These are phyloP conservation scores for Chymomyza procnemis DNA, from an alignment of 2,888 invertebrate genomes.

Conservation along the genomic window DNA sequence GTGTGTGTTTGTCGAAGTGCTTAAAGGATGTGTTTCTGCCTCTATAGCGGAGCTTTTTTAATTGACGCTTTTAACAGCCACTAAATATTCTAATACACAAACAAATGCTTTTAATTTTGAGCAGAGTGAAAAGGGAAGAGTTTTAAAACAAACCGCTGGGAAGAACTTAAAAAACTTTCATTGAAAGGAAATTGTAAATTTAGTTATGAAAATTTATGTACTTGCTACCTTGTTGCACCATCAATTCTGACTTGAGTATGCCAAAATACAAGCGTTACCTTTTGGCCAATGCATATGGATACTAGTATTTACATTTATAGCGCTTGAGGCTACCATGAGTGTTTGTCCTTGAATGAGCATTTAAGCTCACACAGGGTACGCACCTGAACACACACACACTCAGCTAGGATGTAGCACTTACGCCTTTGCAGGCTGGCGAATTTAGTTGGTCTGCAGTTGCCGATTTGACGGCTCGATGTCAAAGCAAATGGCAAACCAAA, in stretches of 20 bases:
- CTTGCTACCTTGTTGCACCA: no score
- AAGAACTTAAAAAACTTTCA: no score
- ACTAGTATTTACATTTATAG: constrained; percentile 68
- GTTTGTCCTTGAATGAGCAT: no score
- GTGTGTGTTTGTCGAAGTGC: background rate
- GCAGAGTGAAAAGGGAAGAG: no score
- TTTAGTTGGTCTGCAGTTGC: background rate
- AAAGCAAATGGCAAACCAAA: constrained; percentile 23
- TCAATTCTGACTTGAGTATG: no score
- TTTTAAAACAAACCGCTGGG: no score
- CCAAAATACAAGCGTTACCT: no score
- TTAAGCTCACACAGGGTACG: constrained; percentile 4
- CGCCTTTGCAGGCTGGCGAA: background rate
- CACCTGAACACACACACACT: background rate
- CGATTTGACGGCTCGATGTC: constrained; percentile 1
- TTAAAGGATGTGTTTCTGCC: background rate
- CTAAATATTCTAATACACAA: constrained; percentile 26
- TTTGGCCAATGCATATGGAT: constrained; percentile 30
- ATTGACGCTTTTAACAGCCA: constrained; percentile 50
- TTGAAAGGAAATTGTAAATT: no score
- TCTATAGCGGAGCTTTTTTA: constrained; percentile 33
- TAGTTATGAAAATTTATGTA: no score
- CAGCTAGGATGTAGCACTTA: background rate
- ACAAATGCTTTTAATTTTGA: no score
- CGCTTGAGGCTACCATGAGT: constrained; percentile 44